These are phyloP conservation scores for Myripristis murdjan DNA, from an alignment of 2,797 vertebrate genomes.

Conservation along the genomic window DNA sequence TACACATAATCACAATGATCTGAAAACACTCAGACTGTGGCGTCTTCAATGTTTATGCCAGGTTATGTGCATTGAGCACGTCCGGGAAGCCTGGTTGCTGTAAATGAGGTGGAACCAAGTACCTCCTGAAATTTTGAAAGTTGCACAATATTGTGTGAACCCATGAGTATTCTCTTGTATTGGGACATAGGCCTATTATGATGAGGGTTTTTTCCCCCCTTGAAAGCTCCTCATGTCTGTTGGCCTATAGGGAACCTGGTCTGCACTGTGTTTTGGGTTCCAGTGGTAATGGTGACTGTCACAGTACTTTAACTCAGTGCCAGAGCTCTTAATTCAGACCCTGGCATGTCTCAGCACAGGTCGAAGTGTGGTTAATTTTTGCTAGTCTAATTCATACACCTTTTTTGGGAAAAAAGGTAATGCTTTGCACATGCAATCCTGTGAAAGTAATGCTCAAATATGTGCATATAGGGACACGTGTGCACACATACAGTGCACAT, in stretches of 20 bases:
- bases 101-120: conserved; percentile 58
- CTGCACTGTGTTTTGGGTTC: conserved; percentile 78
- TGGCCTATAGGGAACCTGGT: conserved; percentile 50
- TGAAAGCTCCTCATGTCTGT: conserved; percentile 53
- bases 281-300: conserved; percentile 78
- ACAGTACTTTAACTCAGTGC: conserved; percentile 72
- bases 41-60: conserved; percentile 9
- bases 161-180: conserved; percentile 59
- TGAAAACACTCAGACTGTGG: conserved; percentile 46
- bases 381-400: conserved; percentile 46
- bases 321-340: conserved; percentile 67
- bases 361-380: conserved; percentile 60
- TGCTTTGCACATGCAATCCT: conserved; percentile 69
- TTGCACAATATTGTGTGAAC: conserved; percentile 67
- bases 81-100: conserved; percentile 21
- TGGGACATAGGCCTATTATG: conserved; percentile 62
- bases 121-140: conserved; percentile 51
- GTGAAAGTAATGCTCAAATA: conserved; percentile 40
- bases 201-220: conserved; percentile 65
- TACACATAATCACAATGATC: conserved; percentile 18
- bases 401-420: conserved; percentile 59
- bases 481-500: not conserved
- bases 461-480: conserved; percentile 13
- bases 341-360: conserved; percentile 61
- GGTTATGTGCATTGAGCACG: conserved; percentile 31